Percentiles rank a stretch among this genome's conserved stretches.
These are phyloP conservation scores for Halocaridina rubra DNA, from an alignment of 2,888 invertebrate genomes.

Conservation along the genomic window DNA sequence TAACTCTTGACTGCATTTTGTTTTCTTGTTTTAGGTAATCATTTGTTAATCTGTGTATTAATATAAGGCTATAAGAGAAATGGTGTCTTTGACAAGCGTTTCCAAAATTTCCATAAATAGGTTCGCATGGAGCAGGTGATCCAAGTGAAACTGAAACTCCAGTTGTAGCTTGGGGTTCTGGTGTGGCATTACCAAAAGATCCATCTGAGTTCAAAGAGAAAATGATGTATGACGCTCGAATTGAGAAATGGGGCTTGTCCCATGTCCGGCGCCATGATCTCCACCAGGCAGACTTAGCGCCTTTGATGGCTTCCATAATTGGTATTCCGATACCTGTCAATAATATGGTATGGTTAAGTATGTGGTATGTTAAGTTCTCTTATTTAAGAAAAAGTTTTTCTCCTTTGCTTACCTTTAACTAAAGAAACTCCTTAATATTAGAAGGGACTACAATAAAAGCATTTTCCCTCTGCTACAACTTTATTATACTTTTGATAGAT, in stretches of 20 bases:
- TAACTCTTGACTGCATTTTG: too few species aligned
- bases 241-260: slow-evolving; percentile 48
- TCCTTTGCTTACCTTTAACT: too few species aligned
- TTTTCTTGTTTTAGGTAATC: too few species aligned
- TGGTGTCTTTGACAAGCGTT: neutral
- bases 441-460: too few species aligned
- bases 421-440: too few species aligned
- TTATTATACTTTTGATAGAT: too few species aligned
- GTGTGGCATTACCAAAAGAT: slow-evolving; percentile 71
- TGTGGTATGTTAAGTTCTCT: too few species aligned
- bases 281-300: slow-evolving; percentile 92
- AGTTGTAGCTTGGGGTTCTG: slow-evolving; percentile 95
- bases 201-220: slow-evolving; percentile 52
- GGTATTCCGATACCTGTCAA: slow-evolving; percentile 91
- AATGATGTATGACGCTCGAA: slow-evolving; percentile 50
- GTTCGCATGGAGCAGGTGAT: slow-evolving; percentile 93
- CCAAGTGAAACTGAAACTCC: slow-evolving; percentile 92
- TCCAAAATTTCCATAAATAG: too few species aligned
- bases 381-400: too few species aligned
- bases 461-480: too few species aligned
- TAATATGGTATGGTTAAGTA: slow-evolving; percentile 77
- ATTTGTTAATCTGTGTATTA: neutral
- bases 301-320: slow-evolving; percentile 86
- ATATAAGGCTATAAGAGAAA: neutral
- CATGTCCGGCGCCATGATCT: slow-evolving; percentile 74